Evolutionary conservation across 2,113 vertebrate genomes (phyloP).

Genomic region (Strigops habroptila): DNA sequence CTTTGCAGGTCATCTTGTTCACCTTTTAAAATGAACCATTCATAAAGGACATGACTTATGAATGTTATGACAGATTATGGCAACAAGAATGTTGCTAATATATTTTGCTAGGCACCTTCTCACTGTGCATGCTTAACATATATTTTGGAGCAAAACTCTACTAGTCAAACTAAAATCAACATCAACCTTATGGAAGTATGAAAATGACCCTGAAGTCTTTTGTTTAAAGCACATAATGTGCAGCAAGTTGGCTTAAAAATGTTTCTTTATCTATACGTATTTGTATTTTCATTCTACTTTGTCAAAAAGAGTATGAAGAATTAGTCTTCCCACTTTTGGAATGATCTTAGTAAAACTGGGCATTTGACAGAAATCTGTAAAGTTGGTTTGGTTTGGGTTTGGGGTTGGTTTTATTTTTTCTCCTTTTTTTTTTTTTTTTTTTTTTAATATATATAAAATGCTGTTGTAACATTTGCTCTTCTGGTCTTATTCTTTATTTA

Average conservation of each 20-base stretch:
- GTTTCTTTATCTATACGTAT: not conserved
- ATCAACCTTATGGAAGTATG: not conserved
- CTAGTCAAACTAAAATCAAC: not conserved
- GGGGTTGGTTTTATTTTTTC: not conserved
- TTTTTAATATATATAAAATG: not conserved
- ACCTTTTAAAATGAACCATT: not conserved
- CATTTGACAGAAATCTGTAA: not conserved
- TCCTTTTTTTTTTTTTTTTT: not conserved
- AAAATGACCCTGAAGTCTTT: not conserved
- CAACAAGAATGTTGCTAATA: not conserved
- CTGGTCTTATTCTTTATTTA: constrained; percentile 42
- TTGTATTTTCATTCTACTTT: not conserved
- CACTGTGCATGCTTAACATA: not conserved
- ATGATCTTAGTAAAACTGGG: not conserved
- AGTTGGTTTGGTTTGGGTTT: not conserved
- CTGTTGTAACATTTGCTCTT: not conserved
- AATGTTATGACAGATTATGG: not conserved
- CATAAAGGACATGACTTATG: not conserved
- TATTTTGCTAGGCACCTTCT: not conserved
- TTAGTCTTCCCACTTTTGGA: not conserved
- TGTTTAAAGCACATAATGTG: not conserved
- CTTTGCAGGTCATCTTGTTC: not conserved
- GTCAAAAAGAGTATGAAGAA: not conserved
- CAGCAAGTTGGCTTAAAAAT: not conserved
- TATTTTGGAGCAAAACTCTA: not conserved